Evolutionary conservation across 1,140 invertebrate species (phyloP).

Genomic region (Ceratina calcarata): DNA sequence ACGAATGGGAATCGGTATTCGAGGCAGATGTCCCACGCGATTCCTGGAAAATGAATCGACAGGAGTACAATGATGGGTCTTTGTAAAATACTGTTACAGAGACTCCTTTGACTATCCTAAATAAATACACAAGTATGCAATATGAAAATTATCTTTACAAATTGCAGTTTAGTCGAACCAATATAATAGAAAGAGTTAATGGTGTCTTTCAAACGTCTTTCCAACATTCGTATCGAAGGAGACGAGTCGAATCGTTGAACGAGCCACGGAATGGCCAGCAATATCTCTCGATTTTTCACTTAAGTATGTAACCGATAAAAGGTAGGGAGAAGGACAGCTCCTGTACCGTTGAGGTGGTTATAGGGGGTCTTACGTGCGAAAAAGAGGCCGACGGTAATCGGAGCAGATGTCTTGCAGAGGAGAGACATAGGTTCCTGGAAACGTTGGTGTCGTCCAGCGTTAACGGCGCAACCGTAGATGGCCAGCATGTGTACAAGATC

Average conservation of each 20-base stretch:
- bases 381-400: slow-evolving; percentile 59
- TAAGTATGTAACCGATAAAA: neutral
- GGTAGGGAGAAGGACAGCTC: neutral
- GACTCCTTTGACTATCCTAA: slow-evolving; percentile 40
- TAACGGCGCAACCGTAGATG: slow-evolving; percentile 47
- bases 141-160: neutral
- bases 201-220: no score
- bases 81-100: slow-evolving; percentile 16
- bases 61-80: slow-evolving; percentile 44
- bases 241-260: no score
- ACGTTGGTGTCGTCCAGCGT: slow-evolving; percentile 34
- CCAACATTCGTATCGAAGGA: no score
- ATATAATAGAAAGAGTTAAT: no score
- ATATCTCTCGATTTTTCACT: no score
- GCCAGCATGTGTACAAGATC: slow-evolving; percentile 15
- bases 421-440: slow-evolving; percentile 55
- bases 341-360: slow-evolving; percentile 25
- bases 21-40: slow-evolving; percentile 59
- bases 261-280: no score
- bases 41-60: slow-evolving; percentile 60
- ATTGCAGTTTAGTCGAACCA: neutral
- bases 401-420: slow-evolving; percentile 61
- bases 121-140: slow-evolving; percentile 31
- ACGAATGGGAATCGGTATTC: slow-evolving; percentile 37
- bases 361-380: slow-evolving; percentile 32